Evolutionary conservation across 2,888 invertebrate species (phyloP).

Genomic region (Drosophila lutescens): DNA sequence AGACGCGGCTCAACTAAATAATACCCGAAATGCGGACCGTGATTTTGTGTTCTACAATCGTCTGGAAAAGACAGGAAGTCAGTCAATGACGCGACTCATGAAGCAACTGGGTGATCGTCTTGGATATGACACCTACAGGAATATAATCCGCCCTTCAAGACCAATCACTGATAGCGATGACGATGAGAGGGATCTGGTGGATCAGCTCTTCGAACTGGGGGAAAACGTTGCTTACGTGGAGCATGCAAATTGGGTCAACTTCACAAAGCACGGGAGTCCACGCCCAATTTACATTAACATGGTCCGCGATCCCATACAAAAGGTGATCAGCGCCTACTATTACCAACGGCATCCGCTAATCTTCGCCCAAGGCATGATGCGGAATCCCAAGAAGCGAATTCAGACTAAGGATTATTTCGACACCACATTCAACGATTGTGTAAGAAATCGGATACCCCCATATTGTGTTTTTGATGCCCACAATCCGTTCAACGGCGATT

Average conservation of each 20-base stretch:
- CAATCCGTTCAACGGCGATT: conserved; percentile 92
- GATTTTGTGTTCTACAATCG: conserved; percentile 93
- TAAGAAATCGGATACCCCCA: conserved; percentile 84
- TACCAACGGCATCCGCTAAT: conserved; percentile 86
- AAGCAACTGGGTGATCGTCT: conserved; percentile 85
- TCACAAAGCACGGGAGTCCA: conserved; percentile 90
- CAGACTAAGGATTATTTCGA: conserved; percentile 58
- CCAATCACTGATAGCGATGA: neutral
- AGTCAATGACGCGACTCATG: conserved; percentile 93
- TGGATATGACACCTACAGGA: conserved; percentile 86
- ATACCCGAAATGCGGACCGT: conserved; percentile 83
- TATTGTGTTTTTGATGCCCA: conserved; percentile 87
- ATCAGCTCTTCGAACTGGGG: conserved; percentile 87
- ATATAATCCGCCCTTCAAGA: conserved; percentile 91
- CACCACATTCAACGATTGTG: conserved; percentile 88
- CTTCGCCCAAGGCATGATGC: conserved; percentile 55
- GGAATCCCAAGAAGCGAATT: conserved; percentile 45
- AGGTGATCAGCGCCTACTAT: conserved; percentile 95
- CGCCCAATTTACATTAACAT: conserved; percentile 95
- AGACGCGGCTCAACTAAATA: conserved; percentile 67
- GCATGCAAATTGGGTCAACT: conserved; percentile 94
- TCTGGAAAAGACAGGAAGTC: conserved; percentile 95
- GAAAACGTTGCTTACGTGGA: conserved; percentile 92
- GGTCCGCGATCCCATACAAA: conserved; percentile 93
- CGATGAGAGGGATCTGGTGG: conserved; percentile 89